Base-by-base conservation (phyloP, 2,113 vertebrate species). In the Nannospalax galili region DNA sequence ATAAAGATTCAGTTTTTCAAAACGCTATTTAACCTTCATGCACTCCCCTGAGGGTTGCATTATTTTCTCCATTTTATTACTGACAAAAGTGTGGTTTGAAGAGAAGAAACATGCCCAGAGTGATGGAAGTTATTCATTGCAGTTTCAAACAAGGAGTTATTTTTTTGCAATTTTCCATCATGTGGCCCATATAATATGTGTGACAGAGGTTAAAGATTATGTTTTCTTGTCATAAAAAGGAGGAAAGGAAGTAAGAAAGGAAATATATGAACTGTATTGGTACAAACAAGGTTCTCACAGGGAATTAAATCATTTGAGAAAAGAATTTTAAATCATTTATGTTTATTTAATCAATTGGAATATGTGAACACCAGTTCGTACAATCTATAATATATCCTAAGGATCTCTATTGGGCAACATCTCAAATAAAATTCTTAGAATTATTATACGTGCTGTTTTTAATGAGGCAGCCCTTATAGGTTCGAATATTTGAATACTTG, bases 91-190 rank as follows among this genome's bases (percentile, higher is more conserved):
- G 7, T 78, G 37, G 80, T 72, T 73, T 67, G 30, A 15, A 78
- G 4, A 78, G 26, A 74, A 75, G 60, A 45, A 81, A 77, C 5
- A 42, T 28, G 22, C 30, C 75, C 84, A 10, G 74, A 84, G 3
- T 26, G 65, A 45, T 12, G 56, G 4, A 84, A 90, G 45, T 58
- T 19, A 70, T 77, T 78, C 85, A 45, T 80, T 90, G 67, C 0
- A 32, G 62, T 85, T 96, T 92, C 9, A 62, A 93, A 78, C 52
- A 88, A 84, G 32, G 80, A n/a, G 3, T 79, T 86, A 85, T 74
- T 75, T 88, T n/a, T 64, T 78, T 79, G 6, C 26, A 72, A 28
- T 69, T 93, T 88, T 60, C 10, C 22, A 16, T 77, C 28, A 48
- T 75, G 70, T 87, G 24, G 3, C 52, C 2, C 19, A 45, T 65